These are phyloP conservation scores for Heterohyrax brucei DNA, from an alignment of 2,797 vertebrate species.

Conservation along the genomic window DNA sequence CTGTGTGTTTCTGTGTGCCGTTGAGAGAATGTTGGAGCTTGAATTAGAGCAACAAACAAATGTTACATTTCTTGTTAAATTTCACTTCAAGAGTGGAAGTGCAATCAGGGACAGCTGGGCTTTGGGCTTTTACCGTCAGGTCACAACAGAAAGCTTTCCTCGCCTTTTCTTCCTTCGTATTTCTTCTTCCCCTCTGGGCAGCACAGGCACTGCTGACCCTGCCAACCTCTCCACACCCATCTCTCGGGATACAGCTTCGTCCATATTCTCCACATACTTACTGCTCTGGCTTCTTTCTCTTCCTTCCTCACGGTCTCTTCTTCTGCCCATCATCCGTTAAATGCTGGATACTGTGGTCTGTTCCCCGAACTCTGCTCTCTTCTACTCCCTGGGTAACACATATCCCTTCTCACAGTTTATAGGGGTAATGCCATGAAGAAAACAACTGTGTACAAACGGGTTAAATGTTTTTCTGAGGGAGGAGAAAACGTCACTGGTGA, in stretches of 20 bases:
- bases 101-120: too few relatives aligned
- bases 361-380: neutral
- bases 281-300: neutral
- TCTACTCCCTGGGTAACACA: neutral
- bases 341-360: neutral
- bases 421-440: too few relatives aligned
- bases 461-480: too few relatives aligned
- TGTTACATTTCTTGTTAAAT: too few relatives aligned
- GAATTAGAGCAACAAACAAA: too few relatives aligned
- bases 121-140: too few relatives aligned
- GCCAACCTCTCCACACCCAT: accelerated
- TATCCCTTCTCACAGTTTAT: neutral
- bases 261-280: neutral
- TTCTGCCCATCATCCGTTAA: neutral
- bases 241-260: neutral
- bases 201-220: neutral
- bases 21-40: too few relatives aligned
- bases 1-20: too few relatives aligned
- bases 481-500: too few relatives aligned
- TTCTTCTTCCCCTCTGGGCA: neutral
- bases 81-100: too few relatives aligned
- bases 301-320: neutral
- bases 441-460: too few relatives aligned
- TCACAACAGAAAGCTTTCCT: neutral
- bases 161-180: neutral